Conservation (phyloP, 1,140 invertebrate genomes). For the Drosophila suzukii region DNA sequence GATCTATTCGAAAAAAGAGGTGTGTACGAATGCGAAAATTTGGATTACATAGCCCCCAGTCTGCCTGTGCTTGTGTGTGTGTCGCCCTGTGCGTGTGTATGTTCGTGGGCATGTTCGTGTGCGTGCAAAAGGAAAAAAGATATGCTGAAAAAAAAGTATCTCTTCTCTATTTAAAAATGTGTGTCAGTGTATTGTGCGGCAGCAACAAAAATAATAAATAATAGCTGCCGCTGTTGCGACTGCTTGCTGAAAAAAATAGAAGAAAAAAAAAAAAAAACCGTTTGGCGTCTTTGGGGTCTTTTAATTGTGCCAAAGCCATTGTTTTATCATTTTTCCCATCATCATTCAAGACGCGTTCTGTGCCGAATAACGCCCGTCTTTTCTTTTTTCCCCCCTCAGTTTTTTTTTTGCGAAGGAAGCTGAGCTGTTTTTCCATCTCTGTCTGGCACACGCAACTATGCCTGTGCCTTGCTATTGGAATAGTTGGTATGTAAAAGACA, state of each 20-base stretch:
- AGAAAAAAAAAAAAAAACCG: conserved; percentile 35
- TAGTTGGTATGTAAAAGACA: conserved; percentile 65
- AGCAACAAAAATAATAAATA: conserved; percentile 73
- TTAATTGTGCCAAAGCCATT: conserved; percentile 63
- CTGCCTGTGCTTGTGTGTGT: conserved; percentile 15
- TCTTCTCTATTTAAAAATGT: conserved; percentile 82
- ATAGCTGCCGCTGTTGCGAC: conserved; percentile 55
- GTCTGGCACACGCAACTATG: conserved; percentile 51
- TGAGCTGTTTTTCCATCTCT: conserved; percentile 24
- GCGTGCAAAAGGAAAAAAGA: conserved; percentile 69
- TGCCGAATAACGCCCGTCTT: conserved; percentile 64
- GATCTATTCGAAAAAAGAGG: conserved; percentile 60
- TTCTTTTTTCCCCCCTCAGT: neutral
- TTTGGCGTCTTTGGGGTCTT: conserved; percentile 56
- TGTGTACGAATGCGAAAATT: conserved; percentile 53
- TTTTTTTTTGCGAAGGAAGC: conserved; percentile 37
- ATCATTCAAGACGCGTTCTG: conserved; percentile 60
- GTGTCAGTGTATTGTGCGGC: conserved; percentile 76
- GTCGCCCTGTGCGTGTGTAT: conserved; percentile 28
- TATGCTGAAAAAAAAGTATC: conserved; percentile 76
- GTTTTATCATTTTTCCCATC: conserved; percentile 74
- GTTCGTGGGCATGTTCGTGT: conserved; percentile 33
- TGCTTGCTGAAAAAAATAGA: conserved; percentile 1
- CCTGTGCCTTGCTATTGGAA: conserved; percentile 54
- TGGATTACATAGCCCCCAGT: conserved; percentile 20